Percentiles rank a stretch among this genome's conserved stretches.
phyloP scores from a whole-genome alignment of 2,113 vertebrate genomes.

The Chloropsis hardwickii region DNA sequence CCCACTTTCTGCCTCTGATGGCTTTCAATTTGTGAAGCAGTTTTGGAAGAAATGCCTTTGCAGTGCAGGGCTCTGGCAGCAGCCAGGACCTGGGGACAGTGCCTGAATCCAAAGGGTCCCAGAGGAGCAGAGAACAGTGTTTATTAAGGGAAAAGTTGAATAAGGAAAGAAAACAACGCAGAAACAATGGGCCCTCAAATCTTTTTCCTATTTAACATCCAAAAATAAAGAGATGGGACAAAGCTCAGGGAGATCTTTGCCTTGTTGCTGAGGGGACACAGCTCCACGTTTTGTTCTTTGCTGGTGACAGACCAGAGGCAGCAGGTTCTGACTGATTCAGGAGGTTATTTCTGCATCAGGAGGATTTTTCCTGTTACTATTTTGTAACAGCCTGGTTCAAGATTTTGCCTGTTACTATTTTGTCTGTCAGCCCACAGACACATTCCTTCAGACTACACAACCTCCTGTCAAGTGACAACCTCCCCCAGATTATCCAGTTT shows the following conservation, averaged over 20 bases:
- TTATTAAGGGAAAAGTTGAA: constrained; percentile 25
- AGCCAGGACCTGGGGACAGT: constrained; percentile 19
- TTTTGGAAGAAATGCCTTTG: not conserved
- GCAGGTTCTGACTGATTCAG: not conserved
- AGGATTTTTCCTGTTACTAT: not conserved
- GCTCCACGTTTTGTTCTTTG: not conserved
- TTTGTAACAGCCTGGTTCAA: not conserved
- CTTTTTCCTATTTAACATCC: constrained; percentile 33
- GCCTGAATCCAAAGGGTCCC: not conserved
- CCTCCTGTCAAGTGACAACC: not conserved
- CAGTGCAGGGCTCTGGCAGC: constrained; percentile 24
- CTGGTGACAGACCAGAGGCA: not conserved
- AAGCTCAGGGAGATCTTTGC: not conserved
- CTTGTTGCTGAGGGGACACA: not conserved
- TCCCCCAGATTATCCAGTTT: not conserved
- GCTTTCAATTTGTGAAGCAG: not conserved
- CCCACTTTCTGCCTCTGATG: not conserved
- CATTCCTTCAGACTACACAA: not conserved
- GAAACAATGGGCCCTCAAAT: constrained; percentile 27
- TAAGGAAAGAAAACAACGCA: not conserved
- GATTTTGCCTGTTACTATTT: not conserved
- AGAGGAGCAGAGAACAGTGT: not conserved
- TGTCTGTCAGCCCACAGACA: not conserved
- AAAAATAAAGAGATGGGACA: constrained; percentile 17
- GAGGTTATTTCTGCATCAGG: not conserved